Evolutionary conservation across 1,140 invertebrate genomes (phyloP).

Genomic region (Zaprionus tsacasi): DNA sequence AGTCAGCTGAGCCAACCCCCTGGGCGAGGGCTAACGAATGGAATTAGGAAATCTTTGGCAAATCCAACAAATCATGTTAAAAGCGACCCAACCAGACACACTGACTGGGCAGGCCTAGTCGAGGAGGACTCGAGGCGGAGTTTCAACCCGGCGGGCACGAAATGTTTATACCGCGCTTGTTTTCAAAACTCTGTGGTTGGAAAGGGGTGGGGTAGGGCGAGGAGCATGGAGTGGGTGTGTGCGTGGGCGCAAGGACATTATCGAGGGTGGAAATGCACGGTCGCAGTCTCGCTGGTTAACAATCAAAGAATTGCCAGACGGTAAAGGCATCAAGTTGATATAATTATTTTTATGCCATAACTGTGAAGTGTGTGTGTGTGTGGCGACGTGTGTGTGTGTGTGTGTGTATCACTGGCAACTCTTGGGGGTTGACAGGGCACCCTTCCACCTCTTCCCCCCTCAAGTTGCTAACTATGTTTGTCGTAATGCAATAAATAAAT

Average conservation of each 20-base stretch:
- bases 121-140: constrained; percentile 25
- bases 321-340: constrained; percentile 73
- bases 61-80: constrained; percentile 83
- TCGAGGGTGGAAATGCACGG: constrained; percentile 66
- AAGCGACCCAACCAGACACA: constrained; percentile 51
- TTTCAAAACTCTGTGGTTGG: constrained; percentile 74
- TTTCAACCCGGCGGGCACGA: constrained; percentile 42
- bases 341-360: constrained; percentile 83
- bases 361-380: constrained; percentile 52
- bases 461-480: constrained; percentile 61
- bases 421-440: constrained; percentile 46
- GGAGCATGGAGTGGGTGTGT: background rate
- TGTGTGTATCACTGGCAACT: constrained; percentile 41
- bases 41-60: constrained; percentile 81
- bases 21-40: constrained; percentile 60
- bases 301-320: constrained; percentile 71
- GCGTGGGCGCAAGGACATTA: constrained; percentile 63
- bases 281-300: constrained; percentile 37
- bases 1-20: constrained; percentile 51
- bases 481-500: constrained; percentile 76
- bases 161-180: constrained; percentile 73
- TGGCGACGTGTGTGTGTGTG: constrained; percentile 31
- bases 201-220: background rate
- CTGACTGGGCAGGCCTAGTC: constrained; percentile 13
- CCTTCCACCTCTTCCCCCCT: constrained; percentile 9